A percentile compares a stretch with the other conserved stretches of the same genome.
These are phyloP conservation scores for Lomographa bimaculata DNA, from an alignment of 2,888 invertebrate species.

Conservation along the genomic window DNA sequence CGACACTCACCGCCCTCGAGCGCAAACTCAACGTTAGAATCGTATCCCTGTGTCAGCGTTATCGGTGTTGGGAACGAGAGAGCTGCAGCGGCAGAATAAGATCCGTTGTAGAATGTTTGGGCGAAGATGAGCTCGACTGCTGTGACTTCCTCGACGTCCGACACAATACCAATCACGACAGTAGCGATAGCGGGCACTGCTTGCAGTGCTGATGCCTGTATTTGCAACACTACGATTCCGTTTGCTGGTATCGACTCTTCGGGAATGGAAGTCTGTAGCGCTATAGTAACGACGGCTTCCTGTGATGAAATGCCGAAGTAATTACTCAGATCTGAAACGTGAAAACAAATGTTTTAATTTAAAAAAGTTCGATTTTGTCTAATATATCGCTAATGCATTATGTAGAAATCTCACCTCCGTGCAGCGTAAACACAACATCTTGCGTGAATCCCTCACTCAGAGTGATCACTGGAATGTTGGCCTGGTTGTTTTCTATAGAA, in stretches of 20 bases:
- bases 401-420: conserved; percentile 31
- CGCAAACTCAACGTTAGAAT: conserved; percentile 34
- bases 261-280: conserved; percentile 32
- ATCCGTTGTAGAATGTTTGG: conserved; percentile 40
- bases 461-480: conserved; percentile 33
- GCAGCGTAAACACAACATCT: conserved; percentile 36
- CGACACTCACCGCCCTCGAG: conserved; percentile 40
- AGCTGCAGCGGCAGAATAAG: conserved; percentile 28
- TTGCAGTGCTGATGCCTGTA: conserved; percentile 38
- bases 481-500: conserved; percentile 27
- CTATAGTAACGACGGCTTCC: conserved; percentile 15
- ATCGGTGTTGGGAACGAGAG: conserved; percentile 32
- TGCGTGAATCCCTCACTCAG: conserved; percentile 40
- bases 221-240: conserved; percentile 35
- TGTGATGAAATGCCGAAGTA: conserved; percentile 13
- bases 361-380: too few species aligned
- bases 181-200: conserved; percentile 38
- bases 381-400: too few species aligned
- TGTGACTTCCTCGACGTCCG: conserved; percentile 9
- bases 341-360: too few species aligned
- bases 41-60: conserved; percentile 34
- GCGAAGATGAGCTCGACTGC: conserved; percentile 20
- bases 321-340: conserved; percentile 16
- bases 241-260: conserved; percentile 38
- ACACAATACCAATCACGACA: conserved; percentile 35